These are phyloP conservation scores for Oscheius onirici DNA, from an alignment of 2,888 invertebrate species.

Conservation along the genomic window DNA sequence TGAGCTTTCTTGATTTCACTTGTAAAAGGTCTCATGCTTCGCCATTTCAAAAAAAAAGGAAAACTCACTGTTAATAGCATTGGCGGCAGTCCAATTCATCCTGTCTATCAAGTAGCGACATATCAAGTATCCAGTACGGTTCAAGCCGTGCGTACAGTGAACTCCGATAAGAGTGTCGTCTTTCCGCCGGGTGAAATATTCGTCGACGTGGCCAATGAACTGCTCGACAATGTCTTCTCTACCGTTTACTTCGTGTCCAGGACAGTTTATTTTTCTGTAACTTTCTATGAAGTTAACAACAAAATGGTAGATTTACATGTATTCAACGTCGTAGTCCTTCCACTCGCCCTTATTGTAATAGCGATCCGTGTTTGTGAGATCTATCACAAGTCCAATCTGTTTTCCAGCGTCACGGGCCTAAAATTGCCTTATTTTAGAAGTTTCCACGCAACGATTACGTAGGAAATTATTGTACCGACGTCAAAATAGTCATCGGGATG, in stretches of 20 bases:
- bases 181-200: constrained; percentile 35
- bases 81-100: constrained; percentile 42
- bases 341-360: constrained; percentile 65
- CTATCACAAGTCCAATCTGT: constrained; percentile 72
- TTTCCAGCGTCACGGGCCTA: constrained; percentile 57
- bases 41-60: too few species aligned
- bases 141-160: constrained; percentile 76
- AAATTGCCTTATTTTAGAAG: constrained; percentile 2
- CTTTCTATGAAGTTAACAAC: constrained; percentile 45
- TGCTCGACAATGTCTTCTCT: constrained; percentile 52
- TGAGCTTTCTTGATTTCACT: too few species aligned
- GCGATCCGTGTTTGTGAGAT: constrained; percentile 73
- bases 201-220: constrained; percentile 49
- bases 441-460: constrained; percentile 17
- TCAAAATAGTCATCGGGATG: constrained; percentile 48
- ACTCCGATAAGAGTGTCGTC: constrained; percentile 73
- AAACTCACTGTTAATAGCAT: constrained; percentile 46
- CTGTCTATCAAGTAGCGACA: constrained; percentile 70
- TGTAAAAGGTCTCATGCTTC: too few species aligned
- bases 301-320: constrained; percentile 40
- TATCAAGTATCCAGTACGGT: constrained; percentile 75
- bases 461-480: constrained; percentile 24
- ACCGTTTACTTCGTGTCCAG: constrained; percentile 57
- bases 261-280: constrained; percentile 66
- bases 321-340: constrained; percentile 44